phyloP scores from a whole-genome alignment of 2,888 invertebrate genomes.

The Oligia strigilis region DNA sequence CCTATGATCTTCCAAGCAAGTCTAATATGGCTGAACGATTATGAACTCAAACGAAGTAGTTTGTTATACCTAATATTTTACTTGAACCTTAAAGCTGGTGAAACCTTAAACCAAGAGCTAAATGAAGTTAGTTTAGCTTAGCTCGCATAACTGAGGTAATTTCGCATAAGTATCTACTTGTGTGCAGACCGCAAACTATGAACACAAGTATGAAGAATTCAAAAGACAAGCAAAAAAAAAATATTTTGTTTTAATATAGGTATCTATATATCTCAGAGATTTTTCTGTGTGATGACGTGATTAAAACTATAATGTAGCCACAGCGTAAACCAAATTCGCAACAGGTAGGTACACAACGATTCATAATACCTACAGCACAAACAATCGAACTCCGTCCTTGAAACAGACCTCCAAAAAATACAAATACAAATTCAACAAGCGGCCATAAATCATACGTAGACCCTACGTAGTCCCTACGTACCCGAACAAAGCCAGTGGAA shows the following conservation, averaged over 20 bases:
- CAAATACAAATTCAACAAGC: slow-evolving; percentile 29
- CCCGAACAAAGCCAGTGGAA: slow-evolving; percentile 47
- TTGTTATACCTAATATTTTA: not conserved
- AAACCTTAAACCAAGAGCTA: not conserved
- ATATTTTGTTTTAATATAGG: too few species aligned
- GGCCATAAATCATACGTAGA: slow-evolving; percentile 46
- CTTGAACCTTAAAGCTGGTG: not conserved
- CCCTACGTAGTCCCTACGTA: slow-evolving; percentile 25
- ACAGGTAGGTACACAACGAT: not conserved
- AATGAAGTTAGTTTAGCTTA: not conserved
- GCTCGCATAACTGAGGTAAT: not conserved
- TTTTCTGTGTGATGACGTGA: not conserved
- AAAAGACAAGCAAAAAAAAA: too few species aligned
- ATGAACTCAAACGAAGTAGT: slow-evolving; percentile 3
- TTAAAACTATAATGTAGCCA: not conserved
- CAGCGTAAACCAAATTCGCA: not conserved
- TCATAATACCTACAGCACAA: not conserved
- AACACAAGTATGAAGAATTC: not conserved
- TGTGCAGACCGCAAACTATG: not conserved
- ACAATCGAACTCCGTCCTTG: slow-evolving; percentile 1
- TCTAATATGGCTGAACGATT: slow-evolving; percentile 1
- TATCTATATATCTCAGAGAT: too few species aligned
- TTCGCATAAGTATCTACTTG: not conserved
- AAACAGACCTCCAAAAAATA: slow-evolving; percentile 1
- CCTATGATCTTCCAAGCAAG: slow-evolving; percentile 13